Conservation (phyloP, 2,113 vertebrate genomes). For the Crotalus horridus region DNA sequence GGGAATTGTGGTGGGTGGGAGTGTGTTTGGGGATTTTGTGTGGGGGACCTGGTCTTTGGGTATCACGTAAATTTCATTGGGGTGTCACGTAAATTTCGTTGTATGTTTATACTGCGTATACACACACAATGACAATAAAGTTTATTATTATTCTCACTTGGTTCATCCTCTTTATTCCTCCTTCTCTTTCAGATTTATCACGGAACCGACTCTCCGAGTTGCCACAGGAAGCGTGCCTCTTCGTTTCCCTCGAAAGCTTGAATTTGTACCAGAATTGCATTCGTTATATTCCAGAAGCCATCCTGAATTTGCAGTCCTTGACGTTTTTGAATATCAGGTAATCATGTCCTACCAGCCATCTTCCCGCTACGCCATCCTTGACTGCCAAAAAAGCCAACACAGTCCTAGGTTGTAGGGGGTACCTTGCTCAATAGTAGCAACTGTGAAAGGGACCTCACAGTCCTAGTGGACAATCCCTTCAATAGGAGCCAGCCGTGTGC, state of each 20-base stretch:
- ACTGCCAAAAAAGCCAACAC: neutral
- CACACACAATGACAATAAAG: too few relatives aligned
- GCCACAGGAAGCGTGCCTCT: slow-evolving; percentile 87
- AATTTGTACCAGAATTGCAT: slow-evolving; percentile 98
- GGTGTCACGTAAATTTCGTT: too few relatives aligned
- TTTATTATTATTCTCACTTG: fast-evolving
- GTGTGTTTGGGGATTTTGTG: too few relatives aligned
- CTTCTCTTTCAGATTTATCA: slow-evolving; percentile 79
- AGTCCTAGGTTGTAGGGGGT: too few relatives aligned
- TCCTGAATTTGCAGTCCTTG: slow-evolving; percentile 89
- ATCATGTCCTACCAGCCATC: neutral
- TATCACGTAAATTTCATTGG: too few relatives aligned
- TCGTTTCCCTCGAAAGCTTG: slow-evolving; percentile 92
- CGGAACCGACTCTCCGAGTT: slow-evolving; percentile 91
- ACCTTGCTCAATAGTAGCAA: too few relatives aligned
- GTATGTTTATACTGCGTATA: too few relatives aligned
- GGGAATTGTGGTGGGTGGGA: too few relatives aligned
- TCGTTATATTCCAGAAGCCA: slow-evolving; percentile 87
- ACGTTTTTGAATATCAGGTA: slow-evolving; percentile 98
- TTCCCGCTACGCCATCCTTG: neutral
- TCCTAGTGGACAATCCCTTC: too few relatives aligned
- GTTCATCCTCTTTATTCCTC: slow-evolving; percentile 14
- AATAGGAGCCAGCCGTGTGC: too few relatives aligned
- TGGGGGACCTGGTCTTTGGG: too few relatives aligned
- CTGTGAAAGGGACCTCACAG: too few relatives aligned